These are phyloP conservation scores for Montipora foliosa DNA, from an alignment of 64 coral and sea anemone species.

Conservation along the genomic window DNA sequence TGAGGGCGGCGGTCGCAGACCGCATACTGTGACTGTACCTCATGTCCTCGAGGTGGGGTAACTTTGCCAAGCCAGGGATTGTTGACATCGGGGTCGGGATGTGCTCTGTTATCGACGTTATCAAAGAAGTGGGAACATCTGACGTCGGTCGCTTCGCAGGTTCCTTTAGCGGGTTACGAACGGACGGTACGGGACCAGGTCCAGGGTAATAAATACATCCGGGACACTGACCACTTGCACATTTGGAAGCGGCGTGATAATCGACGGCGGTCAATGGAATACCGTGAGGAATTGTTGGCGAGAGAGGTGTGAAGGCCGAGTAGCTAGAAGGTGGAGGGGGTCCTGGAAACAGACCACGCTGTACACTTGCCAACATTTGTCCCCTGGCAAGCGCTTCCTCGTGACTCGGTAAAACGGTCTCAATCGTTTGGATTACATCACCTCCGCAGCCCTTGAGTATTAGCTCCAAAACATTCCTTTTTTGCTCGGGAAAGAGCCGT, in stretches of 20 bases:
- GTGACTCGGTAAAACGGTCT: constrained; percentile 92
- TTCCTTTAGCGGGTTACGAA: constrained; percentile 61
- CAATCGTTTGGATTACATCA: constrained; percentile 94
- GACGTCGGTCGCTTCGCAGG: constrained; percentile 12
- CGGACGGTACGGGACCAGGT: constrained; percentile 32
- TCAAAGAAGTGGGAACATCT: constrained; percentile 1
- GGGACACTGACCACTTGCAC: constrained; percentile 78
- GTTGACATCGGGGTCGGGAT: constrained; percentile 37
- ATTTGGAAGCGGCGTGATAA: constrained; percentile 58
- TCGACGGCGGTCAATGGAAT: constrained; percentile 81
- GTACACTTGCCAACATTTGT: constrained; percentile 52
- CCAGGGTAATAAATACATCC: constrained; percentile 87
- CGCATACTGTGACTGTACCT: constrained; percentile 74
- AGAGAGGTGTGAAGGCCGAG: constrained; percentile 84
- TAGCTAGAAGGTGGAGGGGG: constrained; percentile 72
- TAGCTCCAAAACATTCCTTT: constrained; percentile 90
- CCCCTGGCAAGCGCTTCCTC: constrained; percentile 81
- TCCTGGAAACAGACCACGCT: constrained; percentile 55
- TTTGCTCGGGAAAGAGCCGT: constrained; percentile 93
- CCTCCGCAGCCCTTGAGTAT: constrained; percentile 93
- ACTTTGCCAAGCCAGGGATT: constrained; percentile 39
- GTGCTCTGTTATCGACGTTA: constrained; percentile 48
- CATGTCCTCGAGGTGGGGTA: constrained; percentile 59
- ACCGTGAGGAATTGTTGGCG: constrained; percentile 70
- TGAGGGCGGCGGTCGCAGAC: constrained; percentile 79